Percentiles rank a stretch among this genome's conserved stretches.
These are phyloP conservation scores for Dermatemys mawii DNA, from an alignment of 2,113 vertebrate species.

Conservation along the genomic window DNA sequence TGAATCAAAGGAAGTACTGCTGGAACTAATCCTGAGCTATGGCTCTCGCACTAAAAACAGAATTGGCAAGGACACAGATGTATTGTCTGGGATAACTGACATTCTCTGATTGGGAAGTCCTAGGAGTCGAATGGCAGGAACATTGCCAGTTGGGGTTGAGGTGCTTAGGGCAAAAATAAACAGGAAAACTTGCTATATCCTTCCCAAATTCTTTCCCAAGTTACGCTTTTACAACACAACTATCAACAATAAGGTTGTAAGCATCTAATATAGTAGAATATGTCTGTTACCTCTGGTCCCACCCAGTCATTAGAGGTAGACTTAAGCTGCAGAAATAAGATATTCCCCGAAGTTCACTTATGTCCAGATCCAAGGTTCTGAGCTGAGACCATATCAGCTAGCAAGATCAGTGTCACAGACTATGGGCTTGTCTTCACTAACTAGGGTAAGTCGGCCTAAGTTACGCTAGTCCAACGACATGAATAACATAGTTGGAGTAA, in stretches of 20 bases:
- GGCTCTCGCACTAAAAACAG: not conserved
- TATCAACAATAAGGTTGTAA: not conserved
- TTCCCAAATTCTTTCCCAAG: not conserved
- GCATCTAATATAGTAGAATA: rapidly evolving
- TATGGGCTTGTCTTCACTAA: too few relatives aligned
- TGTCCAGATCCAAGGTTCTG: not conserved
- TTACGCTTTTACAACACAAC: not conserved
- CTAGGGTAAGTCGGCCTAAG: too few relatives aligned
- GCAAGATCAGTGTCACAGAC: not conserved
- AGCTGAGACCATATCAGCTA: not conserved
- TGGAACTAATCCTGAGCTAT: not conserved
- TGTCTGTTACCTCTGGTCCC: not conserved
- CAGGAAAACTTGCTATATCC: not conserved
- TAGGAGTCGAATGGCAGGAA: too few relatives aligned
- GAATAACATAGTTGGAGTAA: too few relatives aligned
- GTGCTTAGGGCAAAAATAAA: not conserved
- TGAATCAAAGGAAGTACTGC: not conserved
- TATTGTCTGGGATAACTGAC: not conserved
- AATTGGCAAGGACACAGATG: not conserved
- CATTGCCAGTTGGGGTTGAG: not conserved
- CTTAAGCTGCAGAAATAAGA: not conserved
- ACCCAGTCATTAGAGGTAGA: not conserved
- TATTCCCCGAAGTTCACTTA: too few relatives aligned
- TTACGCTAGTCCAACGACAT: too few relatives aligned
- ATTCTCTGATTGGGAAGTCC: too few relatives aligned